These are phyloP conservation scores for Microtus agrestis DNA, from an alignment of 2,797 vertebrate species.

Conservation along the genomic window DNA sequence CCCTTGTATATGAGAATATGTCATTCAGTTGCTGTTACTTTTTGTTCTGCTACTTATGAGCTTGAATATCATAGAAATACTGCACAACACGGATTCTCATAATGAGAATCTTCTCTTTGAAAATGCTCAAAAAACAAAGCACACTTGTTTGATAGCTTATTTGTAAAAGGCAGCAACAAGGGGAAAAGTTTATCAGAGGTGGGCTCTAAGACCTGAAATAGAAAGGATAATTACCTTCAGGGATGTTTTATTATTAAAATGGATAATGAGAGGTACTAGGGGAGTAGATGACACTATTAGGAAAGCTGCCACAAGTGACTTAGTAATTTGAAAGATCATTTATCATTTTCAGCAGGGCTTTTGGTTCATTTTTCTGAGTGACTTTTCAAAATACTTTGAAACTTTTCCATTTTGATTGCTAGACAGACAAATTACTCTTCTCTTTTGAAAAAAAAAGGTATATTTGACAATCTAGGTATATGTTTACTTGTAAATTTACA, in stretches of 20 bases:
- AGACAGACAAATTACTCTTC: conserved; percentile 20
- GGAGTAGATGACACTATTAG: conserved; percentile 82
- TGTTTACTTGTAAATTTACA: conserved; percentile 10
- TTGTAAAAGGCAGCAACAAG: conserved; percentile 31
- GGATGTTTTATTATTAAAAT: conserved; percentile 81
- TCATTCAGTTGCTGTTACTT: background rate
- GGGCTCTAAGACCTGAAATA: conserved; percentile 60
- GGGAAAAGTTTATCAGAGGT: conserved; percentile 53
- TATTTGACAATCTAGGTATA: conserved; percentile 30
- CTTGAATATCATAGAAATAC: background rate
- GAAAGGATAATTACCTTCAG: conserved; percentile 77
- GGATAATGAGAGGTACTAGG: conserved; percentile 72
- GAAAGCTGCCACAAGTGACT: conserved; percentile 76
- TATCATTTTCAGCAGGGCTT: conserved; percentile 76
- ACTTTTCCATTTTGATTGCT: conserved; percentile 32
- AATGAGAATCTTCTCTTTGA: background rate
- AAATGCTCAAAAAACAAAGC: background rate
- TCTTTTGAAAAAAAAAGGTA: conserved; percentile 38
- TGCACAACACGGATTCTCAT: background rate
- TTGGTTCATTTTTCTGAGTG: conserved; percentile 71
- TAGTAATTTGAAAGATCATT: conserved; percentile 79
- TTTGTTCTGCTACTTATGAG: background rate
- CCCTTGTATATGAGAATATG: background rate
- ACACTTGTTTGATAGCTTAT: background rate
- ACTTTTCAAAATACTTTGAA: conserved; percentile 75